Evolutionary conservation across 37 sponge, comb jelly and placozoan species (phyloP), one percentile per base, ranked within the genome.

Genomic region (Beroe ovata): DNA sequence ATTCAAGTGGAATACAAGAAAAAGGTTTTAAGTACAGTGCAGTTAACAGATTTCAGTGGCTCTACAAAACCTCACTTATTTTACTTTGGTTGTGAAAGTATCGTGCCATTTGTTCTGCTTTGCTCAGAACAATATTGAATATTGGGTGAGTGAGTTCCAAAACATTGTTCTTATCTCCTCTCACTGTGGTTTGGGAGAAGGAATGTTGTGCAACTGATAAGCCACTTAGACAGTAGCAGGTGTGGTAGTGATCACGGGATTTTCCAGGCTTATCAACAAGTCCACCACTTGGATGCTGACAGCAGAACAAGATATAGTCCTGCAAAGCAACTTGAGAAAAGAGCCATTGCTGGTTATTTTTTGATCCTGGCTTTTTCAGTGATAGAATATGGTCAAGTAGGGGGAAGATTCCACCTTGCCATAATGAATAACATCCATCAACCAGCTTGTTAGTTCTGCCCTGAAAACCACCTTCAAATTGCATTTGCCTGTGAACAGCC

Each of bases 381-480:
- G 90, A 58, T 0, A 96, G 60, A 0, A 89, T 54, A 20, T 64
- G 64, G 81, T 92, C 89, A 1, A 95, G 3, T 0, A 97, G 89
- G 0, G 99, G 99, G 60, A 97, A 94, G 0, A 95, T 18, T n/a
- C 96, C 99, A 22, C 99, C 99, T 41, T 92, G 92, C 99, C 99
- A 97, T 90, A 97, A 97, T 34, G 99, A 95, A 77, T 97, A 97
- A 60, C 99, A 97, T 23, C 96, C 94, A 94, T 97, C 99, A 16
- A 97, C 99, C 37, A 97, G 88, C 41, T 97, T 97, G 64, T 97
- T 97, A 29, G 95, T 97, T 21, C 97, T 89, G 16, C 97, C 97
- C 91, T 97, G 99, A 62, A 97, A 97, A 30, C 99, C 99, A 38
- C 99, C 99, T 64, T 97, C 99, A 59, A 93, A 60, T 36, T 64